Evolutionary conservation across 2,888 invertebrate genomes (phyloP).

Genomic region (Bugula neritina): DNA sequence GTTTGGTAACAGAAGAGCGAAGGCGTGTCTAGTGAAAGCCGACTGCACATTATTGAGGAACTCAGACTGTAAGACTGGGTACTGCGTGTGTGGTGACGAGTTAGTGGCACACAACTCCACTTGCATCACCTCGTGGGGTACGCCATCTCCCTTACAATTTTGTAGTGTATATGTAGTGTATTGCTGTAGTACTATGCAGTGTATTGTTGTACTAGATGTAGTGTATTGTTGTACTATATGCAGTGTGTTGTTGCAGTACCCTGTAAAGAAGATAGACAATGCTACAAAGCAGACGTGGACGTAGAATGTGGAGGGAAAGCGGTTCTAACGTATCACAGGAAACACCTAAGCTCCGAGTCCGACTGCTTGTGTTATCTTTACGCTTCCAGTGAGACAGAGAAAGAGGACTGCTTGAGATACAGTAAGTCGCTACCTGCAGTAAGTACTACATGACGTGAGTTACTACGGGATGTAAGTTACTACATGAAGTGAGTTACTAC

Average conservation of each 20-base stretch:
- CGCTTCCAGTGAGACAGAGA: background rate
- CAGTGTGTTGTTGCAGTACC: conserved; percentile 10
- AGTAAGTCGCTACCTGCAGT: conserved; percentile 12
- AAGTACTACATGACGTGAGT: background rate
- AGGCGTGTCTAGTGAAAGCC: background rate
- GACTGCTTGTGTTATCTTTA: conserved; percentile 25
- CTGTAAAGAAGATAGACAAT: background rate
- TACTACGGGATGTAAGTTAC: background rate
- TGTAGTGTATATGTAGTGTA: too few relatives aligned
- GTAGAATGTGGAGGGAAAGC: background rate
- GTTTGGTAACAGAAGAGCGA: background rate
- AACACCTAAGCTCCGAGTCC: background rate
- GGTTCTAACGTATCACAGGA: background rate
- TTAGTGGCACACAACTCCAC: background rate
- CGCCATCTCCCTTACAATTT: too few relatives aligned
- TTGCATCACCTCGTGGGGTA: background rate
- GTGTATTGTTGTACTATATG: too few relatives aligned
- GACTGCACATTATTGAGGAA: background rate
- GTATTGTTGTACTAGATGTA: too few relatives aligned
- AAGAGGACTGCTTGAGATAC: background rate
- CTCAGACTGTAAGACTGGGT: background rate
- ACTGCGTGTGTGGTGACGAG: background rate
- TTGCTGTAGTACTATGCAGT: too few relatives aligned
- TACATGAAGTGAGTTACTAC: too few relatives aligned
- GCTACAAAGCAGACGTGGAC: background rate